Evolutionary conservation across 1,140 invertebrate species (phyloP), one percentile per base, ranked within the genome.

Genomic region (Drosophila repletoides): DNA sequence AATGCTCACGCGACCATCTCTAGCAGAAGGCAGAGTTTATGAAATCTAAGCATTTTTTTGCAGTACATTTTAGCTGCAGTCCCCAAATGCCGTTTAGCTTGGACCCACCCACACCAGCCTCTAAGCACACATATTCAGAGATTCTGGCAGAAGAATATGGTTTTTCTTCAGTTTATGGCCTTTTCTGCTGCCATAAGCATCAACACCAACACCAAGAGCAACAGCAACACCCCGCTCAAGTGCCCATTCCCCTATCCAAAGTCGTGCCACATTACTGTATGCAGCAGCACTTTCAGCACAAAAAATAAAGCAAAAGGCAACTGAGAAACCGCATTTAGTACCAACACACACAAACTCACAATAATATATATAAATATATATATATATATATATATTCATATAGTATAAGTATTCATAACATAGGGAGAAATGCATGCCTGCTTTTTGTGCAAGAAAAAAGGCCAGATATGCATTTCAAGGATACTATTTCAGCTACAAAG

Each of bases 161-260:
- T 84, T 65, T 83, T 83, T 83, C 74, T 83, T 83, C 79, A 74
- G 76, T 77, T 83, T 83, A 83, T 83, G 79, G 79, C 79, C 79
- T 83, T 81, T 83, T 79, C 75, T 79, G 74, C 74, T 84, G 74
- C 79, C 79, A 81, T 83, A 81, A 83, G 72, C 72, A 83, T 74
- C 55, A 67, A 66, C 77, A 77, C 53, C 60, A 49, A 49, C n/a
- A n/a, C n/a, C n/a, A n/a, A n/a, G n/a, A n/a, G n/a, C n/a, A n/a
- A n/a, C n/a, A n/a, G n/a, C n/a, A n/a, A n/a, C n/a, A 17, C 26
- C 40, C 72, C 64, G 33, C 7, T 10, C 41, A 26, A 24, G n/a
- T 26, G 1, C 26, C 31, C 48, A 55, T 36, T 41, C 53, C 14
- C 14, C 21, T 6, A 10, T 31, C 9, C 55, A 12, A 0, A 29